These are phyloP conservation scores for Linnaemya vulpina DNA, from an alignment of 2,888 invertebrate genomes.

Conservation along the genomic window DNA sequence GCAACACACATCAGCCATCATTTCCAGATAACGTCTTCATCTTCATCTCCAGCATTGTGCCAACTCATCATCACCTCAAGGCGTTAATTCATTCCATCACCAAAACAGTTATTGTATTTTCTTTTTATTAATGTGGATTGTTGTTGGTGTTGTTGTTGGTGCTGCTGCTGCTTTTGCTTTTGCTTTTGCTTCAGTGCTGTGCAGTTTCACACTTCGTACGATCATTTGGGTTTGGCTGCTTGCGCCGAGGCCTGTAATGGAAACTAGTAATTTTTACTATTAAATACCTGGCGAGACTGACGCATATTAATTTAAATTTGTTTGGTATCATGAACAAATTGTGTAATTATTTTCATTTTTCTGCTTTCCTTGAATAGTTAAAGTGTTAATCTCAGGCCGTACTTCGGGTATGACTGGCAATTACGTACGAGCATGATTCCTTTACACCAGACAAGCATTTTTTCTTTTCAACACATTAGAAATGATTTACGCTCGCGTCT, in stretches of 20 bases:
- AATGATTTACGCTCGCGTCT: neutral
- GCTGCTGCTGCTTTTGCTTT: too few relatives aligned
- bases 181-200: too few relatives aligned
- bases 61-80: slow-evolving; percentile 70
- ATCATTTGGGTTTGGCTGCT: neutral
- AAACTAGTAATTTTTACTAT: slow-evolving; percentile 70
- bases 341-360: slow-evolving; percentile 54
- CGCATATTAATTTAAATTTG: slow-evolving; percentile 70
- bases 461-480: neutral
- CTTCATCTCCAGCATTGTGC: slow-evolving; percentile 45
- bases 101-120: slow-evolving; percentile 61
- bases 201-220: slow-evolving; percentile 3
- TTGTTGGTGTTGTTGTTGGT: neutral
- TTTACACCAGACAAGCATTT: neutral
- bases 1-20: slow-evolving; percentile 52
- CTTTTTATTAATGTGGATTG: neutral
- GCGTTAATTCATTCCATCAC: slow-evolving; percentile 68
- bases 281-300: slow-evolving; percentile 64
- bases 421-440: slow-evolving; percentile 1
- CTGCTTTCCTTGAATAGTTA: neutral
- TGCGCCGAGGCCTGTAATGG: slow-evolving; percentile 59
- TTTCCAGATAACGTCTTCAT: slow-evolving; percentile 70
- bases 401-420: neutral
- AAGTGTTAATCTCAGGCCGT: slow-evolving; percentile 27
- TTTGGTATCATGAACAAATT: slow-evolving; percentile 65